These are phyloP conservation scores for Onychostruthus taczanowskii DNA, from an alignment of 2,113 vertebrate genomes.

Conservation along the genomic window DNA sequence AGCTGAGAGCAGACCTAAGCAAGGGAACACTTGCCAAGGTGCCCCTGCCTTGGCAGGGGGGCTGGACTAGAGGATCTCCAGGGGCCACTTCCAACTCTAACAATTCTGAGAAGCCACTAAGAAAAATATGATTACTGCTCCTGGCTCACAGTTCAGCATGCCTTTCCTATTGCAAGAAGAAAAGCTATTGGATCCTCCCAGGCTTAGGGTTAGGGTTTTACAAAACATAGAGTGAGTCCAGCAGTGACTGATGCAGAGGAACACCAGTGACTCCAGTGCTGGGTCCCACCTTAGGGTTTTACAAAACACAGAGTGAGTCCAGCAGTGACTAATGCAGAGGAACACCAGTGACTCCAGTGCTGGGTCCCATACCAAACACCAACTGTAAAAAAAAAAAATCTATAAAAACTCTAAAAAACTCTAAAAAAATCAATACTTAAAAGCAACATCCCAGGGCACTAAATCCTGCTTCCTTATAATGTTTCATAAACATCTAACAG, in stretches of 20 bases:
- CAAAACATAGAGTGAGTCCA: neutral
- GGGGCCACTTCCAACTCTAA: neutral
- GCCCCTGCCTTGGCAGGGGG: neutral
- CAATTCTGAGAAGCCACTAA: neutral
- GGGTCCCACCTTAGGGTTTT: neutral
- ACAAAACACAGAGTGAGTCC: fast-evolving
- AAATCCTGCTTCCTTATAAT: neutral
- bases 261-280: neutral
- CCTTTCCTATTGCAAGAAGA: neutral
- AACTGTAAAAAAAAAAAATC: neutral
- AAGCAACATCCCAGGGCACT: neutral
- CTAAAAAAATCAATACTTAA: neutral
- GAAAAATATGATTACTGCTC: neutral
- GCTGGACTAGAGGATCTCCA: neutral
- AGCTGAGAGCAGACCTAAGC: neutral
- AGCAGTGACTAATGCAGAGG: neutral
- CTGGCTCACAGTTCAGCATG: neutral
- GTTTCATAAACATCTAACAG: neutral
- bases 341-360: neutral
- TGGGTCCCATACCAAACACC: neutral
- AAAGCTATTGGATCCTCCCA: neutral
- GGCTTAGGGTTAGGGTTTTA: neutral
- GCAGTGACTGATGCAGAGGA: neutral
- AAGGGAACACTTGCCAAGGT: neutral
- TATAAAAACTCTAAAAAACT: neutral